Evolutionary conservation across 2,113 vertebrate species (phyloP), one percentile per base, ranked within the genome.

Genomic region (Urocolius indicus): DNA sequence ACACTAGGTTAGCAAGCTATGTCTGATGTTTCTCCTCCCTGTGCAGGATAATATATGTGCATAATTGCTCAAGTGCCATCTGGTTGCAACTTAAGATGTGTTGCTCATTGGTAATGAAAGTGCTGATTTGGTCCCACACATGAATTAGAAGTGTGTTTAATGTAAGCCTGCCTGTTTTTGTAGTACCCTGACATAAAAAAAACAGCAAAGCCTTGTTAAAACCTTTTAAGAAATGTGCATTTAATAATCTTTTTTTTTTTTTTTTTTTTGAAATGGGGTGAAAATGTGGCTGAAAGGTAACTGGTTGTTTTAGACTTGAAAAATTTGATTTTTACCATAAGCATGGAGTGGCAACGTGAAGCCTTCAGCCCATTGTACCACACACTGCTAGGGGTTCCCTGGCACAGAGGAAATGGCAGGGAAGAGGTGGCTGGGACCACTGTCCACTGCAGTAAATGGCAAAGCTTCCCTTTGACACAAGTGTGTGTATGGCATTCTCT

Each of bases 31-130:
- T 95, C 91, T 79, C 66, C 81, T 89, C 62, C 58, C 32, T 89
- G 74, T 2, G 16, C 68, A 65, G 87, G 80, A 86, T 96, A 96
- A 97, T 94, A 49, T 96, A 95, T 95, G 96, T 81, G 80, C 94
- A 90, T 96, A 96, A 95, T 94, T 92, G 86, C 92, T 90, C 52
- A 89, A 92, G 83, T 82, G 76, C 90, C 51, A 87, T 88, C 93
- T 96, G 95, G 69, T 93, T 96, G 73, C 69, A 90, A 54, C 94
- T 81, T 89, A 59, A 94, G 93, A 96, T 90, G 90, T 95, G 92
- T 94, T 95, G 90, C 41, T 96, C 58, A 13, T 89, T 89, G 92
- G 87, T 94, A 96, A 89, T 89, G 88, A 92, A 96, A 92, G 65
- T 3, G 2, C 49, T 93, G 90, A 54, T 95, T 87, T 38, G 45